Conservation (phyloP, 2,113 vertebrate species). For the zebrafish (Danio rerio) region GRCz12tu NC_133176.1:716501-717000, state of each 20-base stretch:
- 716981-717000: too few relatives aligned
- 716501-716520: constrained; percentile 10
- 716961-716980: too few relatives aligned
- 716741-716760: constrained; percentile 81
- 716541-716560: constrained; percentile 4
- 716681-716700: constrained; percentile 93
- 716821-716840: constrained; percentile 94
- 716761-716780: constrained; percentile 77
- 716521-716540: neutral
- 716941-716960: too few relatives aligned
- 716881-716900: too few relatives aligned
- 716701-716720: constrained; percentile 89
- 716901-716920: too few relatives aligned
- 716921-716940: too few relatives aligned
- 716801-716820: constrained; percentile 81
- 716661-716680: constrained; percentile 97
- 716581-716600: constrained; percentile 12
- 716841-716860: constrained; percentile 95
- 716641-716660: constrained; percentile 72
- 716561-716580: neutral
- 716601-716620: neutral
- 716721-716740: constrained; percentile 87
- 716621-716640: neutral
- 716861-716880: constrained; percentile 87
- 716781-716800: constrained; percentile 81